Conservation (phyloP, 2,113 vertebrate species). For the Nesoenas mayeri region DNA sequence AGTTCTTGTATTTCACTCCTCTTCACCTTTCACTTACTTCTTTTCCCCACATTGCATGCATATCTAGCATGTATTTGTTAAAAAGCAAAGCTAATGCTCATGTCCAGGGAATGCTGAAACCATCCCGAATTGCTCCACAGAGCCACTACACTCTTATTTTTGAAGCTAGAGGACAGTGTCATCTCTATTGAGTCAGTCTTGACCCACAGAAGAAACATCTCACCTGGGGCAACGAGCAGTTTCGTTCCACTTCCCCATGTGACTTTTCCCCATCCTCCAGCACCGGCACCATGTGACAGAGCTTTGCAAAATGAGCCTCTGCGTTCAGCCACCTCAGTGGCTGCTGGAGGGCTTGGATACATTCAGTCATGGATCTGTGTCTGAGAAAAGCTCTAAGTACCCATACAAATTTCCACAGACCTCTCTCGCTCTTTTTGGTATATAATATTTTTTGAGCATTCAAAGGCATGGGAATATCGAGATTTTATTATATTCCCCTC, state of each 20-base stretch:
- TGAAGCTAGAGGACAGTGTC: fast-evolving
- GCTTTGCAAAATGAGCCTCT: constrained; percentile 56
- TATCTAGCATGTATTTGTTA: fast-evolving
- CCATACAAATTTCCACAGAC: no score
- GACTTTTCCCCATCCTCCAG: neutral
- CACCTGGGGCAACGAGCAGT: constrained; percentile 47
- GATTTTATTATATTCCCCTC: no score
- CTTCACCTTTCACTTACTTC: no score
- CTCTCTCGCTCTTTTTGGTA: no score
- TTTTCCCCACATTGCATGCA: fast-evolving
- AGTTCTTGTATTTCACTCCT: no score
- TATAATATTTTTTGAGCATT: no score
- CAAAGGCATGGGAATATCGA: no score
- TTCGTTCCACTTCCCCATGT: constrained; percentile 62
- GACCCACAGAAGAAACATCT: neutral
- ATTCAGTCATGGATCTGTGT: no score
- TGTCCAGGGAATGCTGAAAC: no score
- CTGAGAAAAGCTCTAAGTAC: no score
- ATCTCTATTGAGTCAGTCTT: fast-evolving
- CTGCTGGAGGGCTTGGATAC: neutral
- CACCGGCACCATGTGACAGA: constrained; percentile 41
- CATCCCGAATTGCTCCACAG: neutral
- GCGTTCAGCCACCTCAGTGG: neutral
- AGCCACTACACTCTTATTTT: neutral
- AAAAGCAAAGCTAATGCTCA: neutral